Base-by-base conservation (phyloP, 2,888 invertebrate species). In the Hybos culiciformis region DNA sequence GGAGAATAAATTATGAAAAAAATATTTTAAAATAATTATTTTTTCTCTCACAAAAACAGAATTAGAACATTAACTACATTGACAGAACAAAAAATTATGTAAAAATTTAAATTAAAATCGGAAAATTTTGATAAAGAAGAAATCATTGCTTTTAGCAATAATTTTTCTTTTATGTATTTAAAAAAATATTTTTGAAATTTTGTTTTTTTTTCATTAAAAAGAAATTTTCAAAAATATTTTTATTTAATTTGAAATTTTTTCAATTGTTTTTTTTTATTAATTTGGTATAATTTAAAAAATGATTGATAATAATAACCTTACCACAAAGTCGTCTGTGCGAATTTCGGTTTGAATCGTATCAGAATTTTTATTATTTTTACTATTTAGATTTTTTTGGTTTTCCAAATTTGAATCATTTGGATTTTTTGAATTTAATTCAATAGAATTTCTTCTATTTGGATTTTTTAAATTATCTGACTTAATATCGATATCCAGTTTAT, bases 261-360 rank as follows among this genome's bases (percentile, higher is more conserved):
- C 20, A 14, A 20, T 12, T 12, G 12, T 12, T 29, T 29, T 29
- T 29, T 29, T 5, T 29, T n/a, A 29, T 29, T n/a, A 5, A n/a
- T 29, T 26, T 5, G 9, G 9, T 26, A 12, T 26, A 12, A 12
- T 29, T 5, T 12, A 29, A 29, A 44, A 5, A 17, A 17, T 57
- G 60, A 59, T 58, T 64, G 63, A 63, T 59, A 61, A 65, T 73
- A 69, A 66, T 66, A 66, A 66, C 64, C 66, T 67, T 67, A 80
- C 72, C 67, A 78, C 74, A 67, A 79, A 70, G 70, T 79, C 78
- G 66, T 77, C 77, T 61, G 77, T 77, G 60, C 77, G 71, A 60
- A 77, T 77, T 70, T 78, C 77, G 59, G 74, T 75, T 68, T 75
- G 72, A 62, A 73, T 73, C 67, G 71, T 50, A 48, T 55, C 56